phyloP scores from a whole-genome alignment of 2,113 vertebrate species.

The Gulo gulo region DNA sequence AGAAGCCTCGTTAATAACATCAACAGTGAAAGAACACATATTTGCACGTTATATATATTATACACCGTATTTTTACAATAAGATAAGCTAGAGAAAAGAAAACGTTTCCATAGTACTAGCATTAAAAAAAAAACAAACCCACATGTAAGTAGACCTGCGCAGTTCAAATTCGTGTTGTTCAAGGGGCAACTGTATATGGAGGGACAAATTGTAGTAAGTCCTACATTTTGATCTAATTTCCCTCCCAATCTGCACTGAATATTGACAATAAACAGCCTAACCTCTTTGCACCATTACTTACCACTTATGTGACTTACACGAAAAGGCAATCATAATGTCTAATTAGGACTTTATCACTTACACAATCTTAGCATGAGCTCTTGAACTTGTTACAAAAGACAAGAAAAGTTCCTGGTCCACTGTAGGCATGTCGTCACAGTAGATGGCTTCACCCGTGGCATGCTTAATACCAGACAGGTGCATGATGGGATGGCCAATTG shows the following conservation, averaged over 20 bases:
- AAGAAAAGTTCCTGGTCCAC: slow-evolving; percentile 90
- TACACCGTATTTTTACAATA: background rate
- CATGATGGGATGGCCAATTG: slow-evolving; percentile 89
- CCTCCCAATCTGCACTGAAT: background rate
- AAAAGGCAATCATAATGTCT: background rate
- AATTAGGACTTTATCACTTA: slow-evolving; percentile 70
- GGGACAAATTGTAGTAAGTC: background rate
- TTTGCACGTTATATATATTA: background rate
- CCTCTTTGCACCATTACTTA: background rate
- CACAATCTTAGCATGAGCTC: slow-evolving; percentile 90
- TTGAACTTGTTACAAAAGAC: slow-evolving; percentile 89
- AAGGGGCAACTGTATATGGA: background rate
- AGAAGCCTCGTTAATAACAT: background rate
- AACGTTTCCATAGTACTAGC: background rate
- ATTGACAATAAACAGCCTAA: background rate
- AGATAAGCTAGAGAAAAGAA: background rate
- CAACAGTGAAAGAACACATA: background rate
- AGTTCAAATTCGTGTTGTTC: background rate
- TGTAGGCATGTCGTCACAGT: slow-evolving; percentile 89
- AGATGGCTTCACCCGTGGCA: slow-evolving; percentile 92
- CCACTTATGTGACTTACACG: background rate
- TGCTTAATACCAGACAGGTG: slow-evolving; percentile 91
- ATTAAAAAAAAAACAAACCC: background rate
- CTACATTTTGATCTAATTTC: background rate
- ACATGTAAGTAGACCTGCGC: background rate